These are phyloP conservation scores for Dissostichus mawsoni DNA, from an alignment of 2,113 vertebrate species.

Conservation along the genomic window DNA sequence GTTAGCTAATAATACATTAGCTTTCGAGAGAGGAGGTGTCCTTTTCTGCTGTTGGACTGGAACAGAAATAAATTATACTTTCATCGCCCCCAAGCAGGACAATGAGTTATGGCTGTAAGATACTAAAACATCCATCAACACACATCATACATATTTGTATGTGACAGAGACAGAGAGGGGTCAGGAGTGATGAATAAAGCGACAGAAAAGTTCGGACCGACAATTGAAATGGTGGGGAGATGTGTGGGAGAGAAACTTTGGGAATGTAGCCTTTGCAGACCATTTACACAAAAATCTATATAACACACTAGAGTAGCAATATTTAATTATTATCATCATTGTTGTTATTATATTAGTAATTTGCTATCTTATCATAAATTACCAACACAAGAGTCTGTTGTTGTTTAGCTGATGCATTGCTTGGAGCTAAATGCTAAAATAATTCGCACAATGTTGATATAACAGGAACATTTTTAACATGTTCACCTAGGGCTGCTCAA, in stretches of 20 bases:
- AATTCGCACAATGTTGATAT: neutral
- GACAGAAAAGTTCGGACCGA: neutral
- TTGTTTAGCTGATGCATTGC: neutral
- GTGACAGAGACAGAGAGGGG: neutral
- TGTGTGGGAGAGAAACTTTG: no score
- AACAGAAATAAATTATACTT: slow-evolving; percentile 71
- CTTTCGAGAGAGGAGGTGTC: slow-evolving; percentile 28
- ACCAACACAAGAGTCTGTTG: neutral
- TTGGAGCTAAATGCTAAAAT: neutral
- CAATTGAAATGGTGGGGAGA: neutral
- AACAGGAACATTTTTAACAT: neutral
- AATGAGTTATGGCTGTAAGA: slow-evolving; percentile 45
- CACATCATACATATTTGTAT: neutral
- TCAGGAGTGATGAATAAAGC: neutral
- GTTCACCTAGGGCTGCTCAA: no score
- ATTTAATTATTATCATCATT: neutral
- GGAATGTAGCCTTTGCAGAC: no score
- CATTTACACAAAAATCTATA: neutral
- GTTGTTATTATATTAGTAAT: neutral
- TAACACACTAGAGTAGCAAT: neutral
- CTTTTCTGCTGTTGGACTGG: slow-evolving; percentile 29
- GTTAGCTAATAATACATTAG: slow-evolving; percentile 33
- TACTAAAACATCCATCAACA: slow-evolving; percentile 8
- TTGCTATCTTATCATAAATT: neutral
- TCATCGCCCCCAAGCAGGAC: slow-evolving; percentile 51